phyloP scores from a whole-genome alignment of 2,113 vertebrate genomes.

The Sebastes fasciatus region DNA sequence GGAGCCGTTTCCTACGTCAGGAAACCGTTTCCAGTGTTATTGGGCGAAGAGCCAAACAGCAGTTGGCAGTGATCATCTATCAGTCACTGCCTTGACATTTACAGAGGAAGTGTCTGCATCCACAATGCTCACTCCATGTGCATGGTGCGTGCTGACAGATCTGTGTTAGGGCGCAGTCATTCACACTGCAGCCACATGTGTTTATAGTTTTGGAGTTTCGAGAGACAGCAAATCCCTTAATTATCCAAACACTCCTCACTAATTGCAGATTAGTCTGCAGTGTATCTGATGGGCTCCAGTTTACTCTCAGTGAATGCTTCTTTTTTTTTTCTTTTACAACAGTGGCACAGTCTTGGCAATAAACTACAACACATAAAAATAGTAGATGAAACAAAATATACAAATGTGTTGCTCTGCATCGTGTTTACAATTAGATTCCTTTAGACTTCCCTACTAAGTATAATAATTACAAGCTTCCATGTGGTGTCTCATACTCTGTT shows the following conservation, averaged over 20 bases:
- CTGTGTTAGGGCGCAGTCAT: neutral
- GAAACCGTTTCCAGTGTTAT: neutral
- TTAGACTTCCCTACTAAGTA: neutral
- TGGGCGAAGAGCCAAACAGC: constrained; percentile 21
- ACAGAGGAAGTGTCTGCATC: neutral
- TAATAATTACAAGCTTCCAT: neutral
- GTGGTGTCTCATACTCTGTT: neutral
- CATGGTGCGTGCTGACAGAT: neutral
- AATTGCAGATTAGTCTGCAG: constrained; percentile 14
- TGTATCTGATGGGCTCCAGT: neutral
- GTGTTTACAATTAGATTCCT: neutral
- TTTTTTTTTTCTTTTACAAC: neutral
- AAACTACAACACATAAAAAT: neutral
- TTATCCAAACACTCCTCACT: constrained; percentile 6
- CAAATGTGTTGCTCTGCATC: neutral
- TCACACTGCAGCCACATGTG: neutral
- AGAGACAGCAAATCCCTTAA: constrained; percentile 26
- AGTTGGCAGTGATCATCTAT: constrained; percentile 20
- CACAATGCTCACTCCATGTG: neutral
- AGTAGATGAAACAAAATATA: neutral
- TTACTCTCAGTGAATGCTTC: neutral
- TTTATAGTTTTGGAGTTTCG: neutral
- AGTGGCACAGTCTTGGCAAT: neutral
- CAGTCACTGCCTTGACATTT: constrained; percentile 25
- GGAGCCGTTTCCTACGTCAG: neutral